Base-by-base conservation (phyloP, 2,113 vertebrate species). In the Carassius gibelio region DNA sequence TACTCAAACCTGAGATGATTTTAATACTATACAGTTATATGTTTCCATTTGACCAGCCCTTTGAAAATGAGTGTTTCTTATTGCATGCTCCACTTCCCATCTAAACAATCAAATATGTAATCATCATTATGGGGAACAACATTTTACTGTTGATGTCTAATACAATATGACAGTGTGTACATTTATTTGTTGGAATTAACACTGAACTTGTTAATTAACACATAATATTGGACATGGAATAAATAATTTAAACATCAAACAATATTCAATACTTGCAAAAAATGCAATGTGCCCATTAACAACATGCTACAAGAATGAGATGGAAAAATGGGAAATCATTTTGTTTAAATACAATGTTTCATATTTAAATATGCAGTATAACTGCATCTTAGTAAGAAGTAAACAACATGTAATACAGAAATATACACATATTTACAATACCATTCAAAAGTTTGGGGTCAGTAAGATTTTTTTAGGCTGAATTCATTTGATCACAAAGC, bases 11-110 rank as follows among this genome's bases (percentile, higher is more conserved):
- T 76, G 48, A 76, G 48, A 8, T 52, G 48, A 15, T 52, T 76
- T 76, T 76, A 76, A 34, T 55, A 76, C 50, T 34, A 30, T 30
- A 19, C 0, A 26, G 50, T 42, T 66, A 45, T 64, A 42, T 15
- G 14, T 76, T 52, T 76, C 14, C 48, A 76, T 38, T 76, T 76
- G 19, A 74, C 38, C 71, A 76, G 48, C 48, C 75, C 75, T 76
- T 76, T 76, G 21, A 23, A 76, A 76, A 34, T 14, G 1, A 9
- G 42, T 48, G 45, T 76, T 76, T 76, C n/a, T 50, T 13, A 26
- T 15, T 76, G 14, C 38, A 74, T 74, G 71, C 71, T 48, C 45
- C 45, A 11, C 45, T 48, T 48, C 45, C 45, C 10, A 48, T 3
- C 45, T 48, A 48, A 11, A 48, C 45, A 48, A 48, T 9, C 9